Evolutionary conservation across 1,140 invertebrate genomes (phyloP).

Genomic region (Arctopsyche grandis): DNA sequence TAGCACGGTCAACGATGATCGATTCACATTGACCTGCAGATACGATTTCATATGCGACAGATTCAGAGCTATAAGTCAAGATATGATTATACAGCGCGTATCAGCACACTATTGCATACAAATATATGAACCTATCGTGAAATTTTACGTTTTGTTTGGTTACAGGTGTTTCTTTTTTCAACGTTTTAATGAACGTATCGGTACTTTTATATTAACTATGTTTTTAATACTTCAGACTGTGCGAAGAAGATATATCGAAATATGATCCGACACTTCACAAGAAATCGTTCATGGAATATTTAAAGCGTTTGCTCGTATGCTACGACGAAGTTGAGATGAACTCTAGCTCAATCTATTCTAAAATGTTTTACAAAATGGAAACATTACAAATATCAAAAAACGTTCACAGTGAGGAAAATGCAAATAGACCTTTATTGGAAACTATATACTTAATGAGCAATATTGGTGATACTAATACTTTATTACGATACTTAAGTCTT

Average conservation of each 20-base stretch:
- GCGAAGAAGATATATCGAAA: conserved; percentile 42
- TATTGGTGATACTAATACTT: conserved; percentile 65
- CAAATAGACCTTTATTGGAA: conserved; percentile 63
- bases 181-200: conserved; percentile 23
- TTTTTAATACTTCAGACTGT: conserved; percentile 42
- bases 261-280: conserved; percentile 49
- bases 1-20: conserved; percentile 41
- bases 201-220: not conserved
- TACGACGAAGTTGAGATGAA: conserved; percentile 44
- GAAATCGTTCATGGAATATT: conserved; percentile 48
- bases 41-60: conserved; percentile 48
- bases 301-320: conserved; percentile 45
- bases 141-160: conserved; percentile 43
- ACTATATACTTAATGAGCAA: conserved; percentile 70
- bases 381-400: conserved; percentile 38
- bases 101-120: conserved; percentile 37
- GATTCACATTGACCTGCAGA: conserved; percentile 34
- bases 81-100: conserved; percentile 47
- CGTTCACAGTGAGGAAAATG: conserved; percentile 39
- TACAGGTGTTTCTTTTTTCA: conserved; percentile 38
- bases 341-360: not conserved
- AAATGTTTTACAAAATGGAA: not conserved
- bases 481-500: conserved; percentile 64
- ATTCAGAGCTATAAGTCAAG: conserved; percentile 50
- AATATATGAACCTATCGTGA: conserved; percentile 50